phyloP scores from a whole-genome alignment of 2,113 vertebrate genomes.

The Scomber scombrus region DNA sequence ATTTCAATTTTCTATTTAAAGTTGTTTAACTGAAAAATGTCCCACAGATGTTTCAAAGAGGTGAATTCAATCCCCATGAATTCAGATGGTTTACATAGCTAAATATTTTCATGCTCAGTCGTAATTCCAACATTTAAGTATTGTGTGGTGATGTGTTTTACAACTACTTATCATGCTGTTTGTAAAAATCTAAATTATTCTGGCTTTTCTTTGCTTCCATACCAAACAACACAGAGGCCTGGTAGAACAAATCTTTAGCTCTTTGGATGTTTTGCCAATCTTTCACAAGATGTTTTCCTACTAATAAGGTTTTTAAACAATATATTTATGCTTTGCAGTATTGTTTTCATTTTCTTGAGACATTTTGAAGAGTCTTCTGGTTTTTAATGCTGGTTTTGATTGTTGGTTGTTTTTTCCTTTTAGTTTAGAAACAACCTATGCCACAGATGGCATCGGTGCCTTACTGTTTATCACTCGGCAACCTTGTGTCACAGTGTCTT shows the following conservation, averaged over 20 bases:
- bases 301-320: constrained; percentile 33
- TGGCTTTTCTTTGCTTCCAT: constrained; percentile 4
- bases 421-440: constrained; percentile 81
- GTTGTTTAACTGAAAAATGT: too few species aligned
- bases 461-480: constrained; percentile 86
- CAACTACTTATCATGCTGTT: too few species aligned
- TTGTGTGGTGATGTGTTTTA: background rate
- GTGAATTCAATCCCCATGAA: background rate
- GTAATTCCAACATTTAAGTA: too few species aligned
- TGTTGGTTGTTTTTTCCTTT: constrained; percentile 58
- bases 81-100: background rate
- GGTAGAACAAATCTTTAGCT: background rate
- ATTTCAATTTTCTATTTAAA: too few species aligned
- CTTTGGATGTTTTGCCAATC: constrained; percentile 17
- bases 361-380: constrained; percentile 52
- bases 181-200: background rate
- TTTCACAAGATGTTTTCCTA: constrained; percentile 73
- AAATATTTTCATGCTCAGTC: too few species aligned
- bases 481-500: constrained; percentile 80
- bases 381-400: constrained; percentile 33
- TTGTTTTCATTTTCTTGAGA: constrained; percentile 36
- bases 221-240: background rate
- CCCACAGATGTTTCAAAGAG: too few species aligned
- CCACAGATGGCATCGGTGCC: constrained; percentile 87
- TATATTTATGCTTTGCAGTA: constrained; percentile 63